Percentiles rank a stretch among this genome's conserved stretches.
These are phyloP conservation scores for Leptopilina drosophilae DNA, from an alignment of 2,888 invertebrate genomes.

Conservation along the genomic window DNA sequence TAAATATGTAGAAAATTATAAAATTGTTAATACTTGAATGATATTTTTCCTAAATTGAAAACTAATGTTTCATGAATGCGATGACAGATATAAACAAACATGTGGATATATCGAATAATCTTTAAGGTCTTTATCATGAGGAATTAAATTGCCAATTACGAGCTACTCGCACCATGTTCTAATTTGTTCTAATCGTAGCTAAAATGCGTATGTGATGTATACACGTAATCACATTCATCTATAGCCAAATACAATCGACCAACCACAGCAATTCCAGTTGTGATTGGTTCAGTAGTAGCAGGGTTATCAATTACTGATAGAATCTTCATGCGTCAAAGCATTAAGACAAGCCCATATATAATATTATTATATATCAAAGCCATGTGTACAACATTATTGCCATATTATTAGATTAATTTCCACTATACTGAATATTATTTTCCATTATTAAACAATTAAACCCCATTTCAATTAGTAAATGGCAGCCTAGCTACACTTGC, in stretches of 20 bases:
- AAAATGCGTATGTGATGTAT: conserved; percentile 13
- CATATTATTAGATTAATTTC: neutral
- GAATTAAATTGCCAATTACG: conserved; percentile 8
- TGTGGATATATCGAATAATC: neutral
- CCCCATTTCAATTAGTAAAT: too few relatives aligned
- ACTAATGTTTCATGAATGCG: too few relatives aligned
- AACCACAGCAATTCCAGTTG: conserved; percentile 31
- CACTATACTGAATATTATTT: neutral
- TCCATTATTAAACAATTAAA: too few relatives aligned
- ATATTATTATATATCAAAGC: conserved; percentile 17
- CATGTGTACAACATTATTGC: neutral
- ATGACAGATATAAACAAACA: too few relatives aligned
- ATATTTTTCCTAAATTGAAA: too few relatives aligned
- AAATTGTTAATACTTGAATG: too few relatives aligned
- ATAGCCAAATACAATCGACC: conserved; percentile 24
- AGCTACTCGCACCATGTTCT: conserved; percentile 8
- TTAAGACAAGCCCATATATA: conserved; percentile 21
- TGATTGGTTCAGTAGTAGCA: conserved; percentile 37
- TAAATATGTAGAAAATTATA: too few relatives aligned
- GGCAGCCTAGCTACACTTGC: too few relatives aligned
- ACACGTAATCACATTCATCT: conserved; percentile 23
- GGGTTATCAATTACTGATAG: conserved; percentile 39
- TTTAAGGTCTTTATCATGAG: conserved; percentile 6
- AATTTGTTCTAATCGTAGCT: conserved; percentile 17
- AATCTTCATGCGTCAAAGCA: conserved; percentile 28